phyloP scores from a whole-genome alignment of 2,888 invertebrate genomes.

The Ptychoptera albimana region DNA sequence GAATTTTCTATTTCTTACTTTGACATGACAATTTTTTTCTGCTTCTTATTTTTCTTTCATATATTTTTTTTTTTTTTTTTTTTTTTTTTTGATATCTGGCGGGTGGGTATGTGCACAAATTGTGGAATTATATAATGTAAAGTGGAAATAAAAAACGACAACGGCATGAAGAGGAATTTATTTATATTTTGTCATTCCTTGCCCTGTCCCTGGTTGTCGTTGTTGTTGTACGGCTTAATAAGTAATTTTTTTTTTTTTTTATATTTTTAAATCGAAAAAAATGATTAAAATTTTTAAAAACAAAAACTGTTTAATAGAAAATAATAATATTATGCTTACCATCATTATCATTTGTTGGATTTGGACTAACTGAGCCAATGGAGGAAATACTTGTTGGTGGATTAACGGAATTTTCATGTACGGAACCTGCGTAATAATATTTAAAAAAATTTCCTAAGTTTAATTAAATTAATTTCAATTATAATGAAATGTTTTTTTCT shows the following conservation, averaged over 20 bases:
- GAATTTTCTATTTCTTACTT: neutral
- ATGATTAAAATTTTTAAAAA: neutral
- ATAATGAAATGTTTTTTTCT: neutral
- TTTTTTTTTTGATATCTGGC: too few relatives aligned
- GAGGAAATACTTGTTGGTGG: conserved; percentile 22
- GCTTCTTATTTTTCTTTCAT: neutral
- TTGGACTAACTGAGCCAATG: conserved; percentile 27
- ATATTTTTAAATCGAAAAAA: too few relatives aligned
- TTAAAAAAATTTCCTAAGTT: neutral
- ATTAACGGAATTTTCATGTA: conserved; percentile 2
- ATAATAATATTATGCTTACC: conserved; percentile 16
- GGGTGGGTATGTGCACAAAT: neutral
- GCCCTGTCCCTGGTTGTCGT: too few relatives aligned
- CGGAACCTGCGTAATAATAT: conserved; percentile 2
- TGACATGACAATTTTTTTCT: neutral
- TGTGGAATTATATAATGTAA: neutral
- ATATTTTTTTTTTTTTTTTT: too few relatives aligned
- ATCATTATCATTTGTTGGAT: conserved; percentile 27
- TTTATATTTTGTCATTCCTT: too few relatives aligned
- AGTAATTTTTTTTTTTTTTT: too few relatives aligned
- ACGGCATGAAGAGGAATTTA: too few relatives aligned
- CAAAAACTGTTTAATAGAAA: neutral
- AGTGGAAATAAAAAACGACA: neutral
- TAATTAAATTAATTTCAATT: neutral
- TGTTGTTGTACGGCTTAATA: too few relatives aligned